A percentile compares a stretch with the other conserved stretches of the same genome.
Evolutionary conservation across 2,113 vertebrate genomes (phyloP).

Genomic region (Mobula birostris): DNA sequence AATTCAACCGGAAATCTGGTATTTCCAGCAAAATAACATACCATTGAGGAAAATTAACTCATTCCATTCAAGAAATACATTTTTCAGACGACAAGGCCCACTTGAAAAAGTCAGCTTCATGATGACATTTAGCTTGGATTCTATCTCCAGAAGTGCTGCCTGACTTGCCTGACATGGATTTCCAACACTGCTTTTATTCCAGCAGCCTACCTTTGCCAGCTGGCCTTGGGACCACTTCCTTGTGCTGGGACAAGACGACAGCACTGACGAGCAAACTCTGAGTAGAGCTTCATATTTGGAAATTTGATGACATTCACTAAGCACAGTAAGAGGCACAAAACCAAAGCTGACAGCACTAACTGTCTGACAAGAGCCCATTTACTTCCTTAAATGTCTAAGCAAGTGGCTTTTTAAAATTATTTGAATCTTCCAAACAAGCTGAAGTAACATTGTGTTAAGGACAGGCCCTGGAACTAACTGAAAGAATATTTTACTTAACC

Average conservation of each 20-base stretch:
- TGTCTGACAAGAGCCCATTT: too few species aligned
- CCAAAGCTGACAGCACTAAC: neutral
- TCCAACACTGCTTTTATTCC: too few species aligned
- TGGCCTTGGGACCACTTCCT: neutral
- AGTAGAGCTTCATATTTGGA: neutral
- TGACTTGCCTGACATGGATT: too few species aligned
- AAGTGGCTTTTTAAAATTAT: neutral
- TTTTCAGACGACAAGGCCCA: too few species aligned
- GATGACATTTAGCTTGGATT: too few species aligned
- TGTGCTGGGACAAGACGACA: neutral
- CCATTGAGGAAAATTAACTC: too few species aligned
- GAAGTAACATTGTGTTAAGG: neutral
- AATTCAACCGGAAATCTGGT: neutral
- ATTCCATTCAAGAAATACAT: too few species aligned
- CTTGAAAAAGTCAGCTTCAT: too few species aligned
- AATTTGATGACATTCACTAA: neutral
- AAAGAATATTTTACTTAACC: neutral
- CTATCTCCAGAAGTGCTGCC: too few species aligned
- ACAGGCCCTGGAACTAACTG: neutral
- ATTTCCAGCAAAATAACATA: neutral
- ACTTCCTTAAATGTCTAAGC: neutral
- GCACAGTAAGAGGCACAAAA: neutral
- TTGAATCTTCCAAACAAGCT: neutral
- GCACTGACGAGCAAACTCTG: neutral
- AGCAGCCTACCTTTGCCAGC: neutral